These are phyloP conservation scores for Leuctra nigra DNA, from an alignment of 2,888 invertebrate genomes.

Conservation along the genomic window DNA sequence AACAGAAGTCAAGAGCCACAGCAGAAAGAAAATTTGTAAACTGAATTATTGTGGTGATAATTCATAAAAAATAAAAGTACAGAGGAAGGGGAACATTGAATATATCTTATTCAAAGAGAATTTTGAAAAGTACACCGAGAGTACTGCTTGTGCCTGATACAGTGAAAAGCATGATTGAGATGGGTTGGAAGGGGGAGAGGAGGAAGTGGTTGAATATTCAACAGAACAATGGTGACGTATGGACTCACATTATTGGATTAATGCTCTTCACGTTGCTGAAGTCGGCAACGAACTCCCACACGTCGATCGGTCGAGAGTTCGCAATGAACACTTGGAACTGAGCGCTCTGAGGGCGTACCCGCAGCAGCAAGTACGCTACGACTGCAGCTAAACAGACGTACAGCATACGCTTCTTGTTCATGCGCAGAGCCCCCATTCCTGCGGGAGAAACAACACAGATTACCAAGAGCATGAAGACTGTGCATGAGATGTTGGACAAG, in stretches of 20 bases:
- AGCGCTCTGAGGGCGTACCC: conserved; percentile 26
- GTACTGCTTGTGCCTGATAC: background rate
- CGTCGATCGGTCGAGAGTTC: conserved; percentile 50
- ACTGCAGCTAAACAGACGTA: conserved; percentile 16
- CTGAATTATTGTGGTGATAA: too few species aligned
- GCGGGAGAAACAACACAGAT: too few species aligned
- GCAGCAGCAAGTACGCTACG: conserved; percentile 20
- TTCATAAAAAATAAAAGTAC: too few species aligned
- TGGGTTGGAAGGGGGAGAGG: too few species aligned
- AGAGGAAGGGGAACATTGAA: too few species aligned
- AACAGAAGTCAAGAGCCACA: background rate
- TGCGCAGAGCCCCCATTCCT: too few species aligned
- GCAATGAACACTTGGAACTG: conserved; percentile 44
- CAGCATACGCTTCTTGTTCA: conserved; percentile 23
- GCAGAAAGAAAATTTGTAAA: too few species aligned
- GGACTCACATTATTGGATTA: conserved; percentile 68
- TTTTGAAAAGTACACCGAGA: background rate
- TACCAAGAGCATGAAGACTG: too few species aligned
- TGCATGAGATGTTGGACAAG: too few species aligned
- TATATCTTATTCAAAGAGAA: background rate
- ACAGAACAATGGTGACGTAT: conserved; percentile 8
- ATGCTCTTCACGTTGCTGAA: conserved; percentile 63
- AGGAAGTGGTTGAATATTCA: background rate
- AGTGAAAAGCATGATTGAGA: background rate
- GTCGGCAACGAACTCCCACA: conserved; percentile 70